phyloP scores from a whole-genome alignment of 2,888 invertebrate genomes.

The Venusia cambrica region DNA sequence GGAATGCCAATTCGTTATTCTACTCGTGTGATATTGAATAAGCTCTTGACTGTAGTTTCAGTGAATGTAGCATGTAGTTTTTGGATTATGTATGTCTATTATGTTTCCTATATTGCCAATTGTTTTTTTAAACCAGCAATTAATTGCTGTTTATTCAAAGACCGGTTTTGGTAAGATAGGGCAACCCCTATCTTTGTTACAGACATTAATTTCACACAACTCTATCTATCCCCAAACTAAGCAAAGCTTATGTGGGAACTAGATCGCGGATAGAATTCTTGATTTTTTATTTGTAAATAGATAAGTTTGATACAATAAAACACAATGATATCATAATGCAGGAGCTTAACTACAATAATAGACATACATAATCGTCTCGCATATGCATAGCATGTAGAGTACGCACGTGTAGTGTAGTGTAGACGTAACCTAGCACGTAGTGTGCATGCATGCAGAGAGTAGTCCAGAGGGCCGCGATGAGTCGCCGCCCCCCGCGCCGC shows the following conservation, averaged over 20 bases:
- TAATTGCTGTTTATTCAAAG: too few relatives aligned
- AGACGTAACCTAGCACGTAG: conserved; percentile 75
- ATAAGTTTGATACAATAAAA: conserved; percentile 5
- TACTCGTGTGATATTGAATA: conserved; percentile 23
- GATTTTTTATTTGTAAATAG: too few relatives aligned
- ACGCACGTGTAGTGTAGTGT: conserved; percentile 60
- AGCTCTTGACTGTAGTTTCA: conserved; percentile 25
- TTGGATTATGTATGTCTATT: conserved; percentile 32
- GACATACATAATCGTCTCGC: conserved; percentile 31
- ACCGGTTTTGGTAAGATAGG: too few relatives aligned
- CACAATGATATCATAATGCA: too few relatives aligned
- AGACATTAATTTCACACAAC: too few relatives aligned
- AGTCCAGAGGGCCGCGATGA: conserved; percentile 31
- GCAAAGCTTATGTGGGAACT: too few relatives aligned
- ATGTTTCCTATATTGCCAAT: too few relatives aligned
- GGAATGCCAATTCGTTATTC: conserved; percentile 26
- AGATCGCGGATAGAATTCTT: too few relatives aligned
- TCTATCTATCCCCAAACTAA: too few relatives aligned
- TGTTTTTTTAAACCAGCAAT: too few relatives aligned
- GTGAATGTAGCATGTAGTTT: conserved; percentile 40
- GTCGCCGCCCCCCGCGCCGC: conserved; percentile 28
- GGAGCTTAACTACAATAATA: too few relatives aligned
- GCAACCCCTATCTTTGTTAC: too few relatives aligned
- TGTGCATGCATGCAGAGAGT: conserved; percentile 71
- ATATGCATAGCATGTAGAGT: conserved; percentile 48